These are phyloP conservation scores for Pelecanus crispus DNA, from an alignment of 2,113 vertebrate species.

Conservation along the genomic window DNA sequence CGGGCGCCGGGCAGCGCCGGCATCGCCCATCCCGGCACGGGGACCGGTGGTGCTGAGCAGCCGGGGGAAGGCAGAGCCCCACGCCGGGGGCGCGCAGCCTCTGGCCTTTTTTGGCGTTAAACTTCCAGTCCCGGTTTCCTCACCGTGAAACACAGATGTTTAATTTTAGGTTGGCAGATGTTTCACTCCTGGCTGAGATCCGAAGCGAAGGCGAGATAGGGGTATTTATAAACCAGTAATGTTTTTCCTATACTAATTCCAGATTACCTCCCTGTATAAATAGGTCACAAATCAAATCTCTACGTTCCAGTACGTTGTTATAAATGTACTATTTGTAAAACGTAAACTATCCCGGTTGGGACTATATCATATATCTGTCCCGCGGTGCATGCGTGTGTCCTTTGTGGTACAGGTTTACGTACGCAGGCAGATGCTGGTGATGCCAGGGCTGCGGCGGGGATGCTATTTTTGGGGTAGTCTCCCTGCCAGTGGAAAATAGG, in stretches of 20 bases:
- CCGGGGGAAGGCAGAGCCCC: background rate
- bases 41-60: background rate
- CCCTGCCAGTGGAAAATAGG: background rate
- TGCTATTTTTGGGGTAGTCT: background rate
- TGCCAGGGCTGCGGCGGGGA: background rate
- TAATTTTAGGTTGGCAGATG: constrained; percentile 73
- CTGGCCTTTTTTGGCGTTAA: constrained; percentile 58
- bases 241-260: constrained; percentile 65
- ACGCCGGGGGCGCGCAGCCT: background rate
- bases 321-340: constrained; percentile 22
- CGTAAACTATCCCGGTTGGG: background rate
- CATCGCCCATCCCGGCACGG: rapidly evolving
- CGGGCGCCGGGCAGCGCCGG: rapidly evolving
- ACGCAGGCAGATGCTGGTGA: background rate
- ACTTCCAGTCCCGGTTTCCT: background rate
- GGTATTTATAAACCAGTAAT: constrained; percentile 69
- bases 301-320: background rate
- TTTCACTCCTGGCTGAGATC: constrained; percentile 65
- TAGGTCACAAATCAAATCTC: constrained; percentile 63
- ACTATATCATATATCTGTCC: background rate
- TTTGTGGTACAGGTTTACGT: background rate
- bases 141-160: constrained; percentile 58
- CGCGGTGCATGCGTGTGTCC: background rate
- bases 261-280: constrained; percentile 59
- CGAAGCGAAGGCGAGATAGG: constrained; percentile 57